Evolutionary conservation across 1,140 invertebrate genomes (phyloP), one percentile per base, ranked within the genome.

Genomic region (Paracyclopina nana): DNA sequence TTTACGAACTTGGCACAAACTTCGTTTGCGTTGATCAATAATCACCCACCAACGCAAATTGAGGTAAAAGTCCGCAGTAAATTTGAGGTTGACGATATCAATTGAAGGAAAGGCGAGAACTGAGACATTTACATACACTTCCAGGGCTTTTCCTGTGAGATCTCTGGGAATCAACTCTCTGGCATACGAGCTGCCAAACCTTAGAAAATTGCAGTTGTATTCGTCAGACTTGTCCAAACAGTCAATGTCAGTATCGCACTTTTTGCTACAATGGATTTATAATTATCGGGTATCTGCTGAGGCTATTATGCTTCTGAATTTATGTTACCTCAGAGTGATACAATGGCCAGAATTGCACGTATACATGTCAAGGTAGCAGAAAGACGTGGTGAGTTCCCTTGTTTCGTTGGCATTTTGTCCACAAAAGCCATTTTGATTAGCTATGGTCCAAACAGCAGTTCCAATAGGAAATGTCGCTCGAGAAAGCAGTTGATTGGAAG

Each of bases 161-260:
- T 38, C 34, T 4, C 34, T n/a, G 8, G 34, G 34, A 8, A 38
- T 38, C 3, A 38, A 20, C 34, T 38, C 34, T 38, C 20, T 38
- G 25, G 45, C 25, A 48, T 50, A 50, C 41, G 24, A 43, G 4
- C 11, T 40, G 11, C 30, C 16, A 12, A 52, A 18, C 31, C 25
- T 46, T 9, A 52, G 41, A 14, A 43, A 52, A 16, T 38, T 43
- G 25, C 50, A 52, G n/a, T 52, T 26, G 14, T 44, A 20, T 44
- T 52, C 50, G 18, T 52, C 50, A 11, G 50, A 52, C 24, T 52
- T 38, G 43, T 52, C 50, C 22, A 18, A 2, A 44, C 38, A 44
- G 26, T 44, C 38, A 22, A 50, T 40, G 11, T 44, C 22, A 16
- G 49, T 20, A 14, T 50, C 42, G 27, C 38, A 44, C 38, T 44